Evolutionary conservation across 2,797 vertebrate species (phyloP).

Genomic region (Erpetoichthys calabaricus): DNA sequence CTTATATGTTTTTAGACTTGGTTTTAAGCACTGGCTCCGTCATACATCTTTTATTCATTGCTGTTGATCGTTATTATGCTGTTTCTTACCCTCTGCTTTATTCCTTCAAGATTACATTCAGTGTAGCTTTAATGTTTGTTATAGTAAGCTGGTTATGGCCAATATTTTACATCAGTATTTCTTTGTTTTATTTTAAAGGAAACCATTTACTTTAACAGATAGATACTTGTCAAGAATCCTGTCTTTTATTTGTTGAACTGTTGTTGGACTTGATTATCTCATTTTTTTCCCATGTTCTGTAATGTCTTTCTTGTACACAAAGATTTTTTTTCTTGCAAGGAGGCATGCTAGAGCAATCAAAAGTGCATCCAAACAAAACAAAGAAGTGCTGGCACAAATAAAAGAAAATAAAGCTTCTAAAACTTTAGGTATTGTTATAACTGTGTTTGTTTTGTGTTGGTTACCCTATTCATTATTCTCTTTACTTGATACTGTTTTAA

Average conservation of each 20-base stretch:
- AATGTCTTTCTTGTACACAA: constrained; percentile 20
- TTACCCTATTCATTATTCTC: constrained; percentile 19
- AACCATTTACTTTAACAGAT: constrained; percentile 10
- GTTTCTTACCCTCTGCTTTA: constrained; percentile 22
- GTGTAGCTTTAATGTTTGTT: constrained; percentile 14
- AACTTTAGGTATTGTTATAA: constrained; percentile 19
- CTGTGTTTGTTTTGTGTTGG: constrained; percentile 23
- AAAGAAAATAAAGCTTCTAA: constrained; percentile 21
- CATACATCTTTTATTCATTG: constrained; percentile 46
- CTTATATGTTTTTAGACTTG: constrained; percentile 42
- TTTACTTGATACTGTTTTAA: constrained; percentile 16
- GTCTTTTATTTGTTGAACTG: constrained; percentile 14
- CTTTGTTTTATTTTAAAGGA: constrained; percentile 7
- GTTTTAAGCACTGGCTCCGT: constrained; percentile 39
- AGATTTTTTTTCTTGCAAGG: constrained; percentile 19
- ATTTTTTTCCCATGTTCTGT: constrained; percentile 21
- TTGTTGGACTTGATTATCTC: constrained; percentile 13
- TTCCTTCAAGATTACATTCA: constrained; percentile 5
- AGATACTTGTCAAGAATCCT: constrained; percentile 15
- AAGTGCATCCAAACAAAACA: neutral
- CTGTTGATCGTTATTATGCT: constrained; percentile 35
- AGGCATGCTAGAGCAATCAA: constrained; percentile 10
- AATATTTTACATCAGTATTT: no score
- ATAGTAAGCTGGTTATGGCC: constrained; percentile 14
- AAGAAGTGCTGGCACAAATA: no score